Evolutionary conservation across 2,888 invertebrate species (phyloP), one percentile per base, ranked within the genome.

Genomic region (Trichogramma evanescens): DNA sequence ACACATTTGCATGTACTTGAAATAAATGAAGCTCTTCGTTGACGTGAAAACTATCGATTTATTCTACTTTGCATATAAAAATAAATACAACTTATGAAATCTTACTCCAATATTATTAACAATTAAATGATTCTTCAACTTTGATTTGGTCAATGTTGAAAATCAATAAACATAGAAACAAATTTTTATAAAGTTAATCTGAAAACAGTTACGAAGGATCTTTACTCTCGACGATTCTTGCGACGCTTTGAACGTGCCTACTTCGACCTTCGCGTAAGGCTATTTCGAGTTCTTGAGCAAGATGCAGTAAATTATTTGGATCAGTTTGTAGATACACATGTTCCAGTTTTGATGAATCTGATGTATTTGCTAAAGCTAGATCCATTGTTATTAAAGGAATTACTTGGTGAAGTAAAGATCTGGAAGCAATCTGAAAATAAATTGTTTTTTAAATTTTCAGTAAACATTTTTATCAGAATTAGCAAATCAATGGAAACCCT

Each of bases 301-400:
- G 69, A 68, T 83, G 78, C 41, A 82, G 60, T 66, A 84, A 74
- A 72, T 84, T 84, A n/a, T 80, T 81, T 60, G 84, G 72, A 68
- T 84, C 82, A 69, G 82, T 81, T 66, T 83, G 82, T 8, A 84
- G 65, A 41, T 82, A 76, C 58, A 66, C 63, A 46, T 76, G 74
- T 50, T 76, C 71, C 2, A 74, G 60, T 6, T 70, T 67, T 6
- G 71, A 66, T 8, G 70, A 64, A 10, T 68, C 66, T 6, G 74
- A 69, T 6, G 63, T 10, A 62, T 78, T 75, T 65, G 82, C 81
- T 26, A 83, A 67, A 39, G 78, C 76, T 10, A 87, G 73, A 69
- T 86, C 84, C 75, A 87, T 79, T 4, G 83, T 81, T 38, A 86
- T 75, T 4, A 84, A 68, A 2, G 87, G 84, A n/a, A 80, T 81